These are phyloP conservation scores for Plagodis dolabraria DNA, from an alignment of 2,888 invertebrate genomes.

Conservation along the genomic window DNA sequence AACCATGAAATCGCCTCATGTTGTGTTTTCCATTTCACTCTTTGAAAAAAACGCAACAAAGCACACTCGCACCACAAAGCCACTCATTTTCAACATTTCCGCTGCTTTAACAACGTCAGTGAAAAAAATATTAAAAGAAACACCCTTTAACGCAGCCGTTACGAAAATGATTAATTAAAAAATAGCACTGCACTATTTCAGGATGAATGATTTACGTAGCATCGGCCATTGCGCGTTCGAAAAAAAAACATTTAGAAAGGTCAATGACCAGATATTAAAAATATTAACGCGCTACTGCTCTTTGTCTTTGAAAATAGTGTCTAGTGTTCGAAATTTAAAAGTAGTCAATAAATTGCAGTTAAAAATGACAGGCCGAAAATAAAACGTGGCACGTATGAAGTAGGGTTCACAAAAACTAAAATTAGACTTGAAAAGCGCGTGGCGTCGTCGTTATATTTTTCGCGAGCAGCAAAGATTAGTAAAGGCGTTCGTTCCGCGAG, in stretches of 20 bases:
- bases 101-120: conserved; percentile 56
- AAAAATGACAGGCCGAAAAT: conserved; percentile 1
- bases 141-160: conserved; percentile 23
- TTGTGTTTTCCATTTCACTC: conserved; percentile 73
- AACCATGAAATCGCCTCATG: conserved; percentile 82
- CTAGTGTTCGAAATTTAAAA: background rate
- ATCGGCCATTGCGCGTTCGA: conserved; percentile 30
- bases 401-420: conserved; percentile 43
- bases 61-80: conserved; percentile 63
- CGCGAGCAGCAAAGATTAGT: conserved; percentile 77
- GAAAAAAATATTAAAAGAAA: conserved; percentile 45
- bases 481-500: conserved; percentile 76
- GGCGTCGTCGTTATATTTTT: conserved; percentile 55
- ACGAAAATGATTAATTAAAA: conserved; percentile 19
- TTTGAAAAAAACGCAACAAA: conserved; percentile 56
- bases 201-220: conserved; percentile 16
- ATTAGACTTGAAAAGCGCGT: conserved; percentile 55
- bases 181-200: conserved; percentile 15
- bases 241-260: conserved; percentile 19
- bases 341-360: background rate
- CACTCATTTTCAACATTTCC: conserved; percentile 68
- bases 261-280: conserved; percentile 5
- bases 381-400: conserved; percentile 4
- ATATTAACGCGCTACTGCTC: too few species aligned
- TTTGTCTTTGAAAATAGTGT: too few species aligned